Percentiles rank a stretch among this genome's conserved stretches.
phyloP scores from a whole-genome alignment of 2,888 invertebrate species.

The Epinotia demarniana region DNA sequence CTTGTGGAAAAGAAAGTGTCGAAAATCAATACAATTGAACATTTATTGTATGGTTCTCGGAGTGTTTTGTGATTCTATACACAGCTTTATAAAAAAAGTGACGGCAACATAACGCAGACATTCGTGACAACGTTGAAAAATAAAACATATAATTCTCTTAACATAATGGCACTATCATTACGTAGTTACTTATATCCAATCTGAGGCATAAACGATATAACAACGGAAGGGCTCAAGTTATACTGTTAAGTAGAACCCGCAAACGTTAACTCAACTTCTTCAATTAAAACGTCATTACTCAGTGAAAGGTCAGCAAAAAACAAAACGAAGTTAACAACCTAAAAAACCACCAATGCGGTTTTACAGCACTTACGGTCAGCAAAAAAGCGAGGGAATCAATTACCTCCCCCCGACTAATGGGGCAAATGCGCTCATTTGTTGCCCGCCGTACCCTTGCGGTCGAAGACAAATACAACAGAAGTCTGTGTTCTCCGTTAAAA shows the following conservation, averaged over 20 bases:
- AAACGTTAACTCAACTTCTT: conserved; percentile 7
- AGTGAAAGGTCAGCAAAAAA: conserved; percentile 43
- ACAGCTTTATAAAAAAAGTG: too few species aligned
- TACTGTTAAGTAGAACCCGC: neutral
- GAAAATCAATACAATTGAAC: too few species aligned
- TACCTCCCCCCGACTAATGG: conserved; percentile 45
- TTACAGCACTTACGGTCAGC: conserved; percentile 45
- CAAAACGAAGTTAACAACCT: conserved; percentile 27
- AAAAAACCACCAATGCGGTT: conserved; percentile 44
- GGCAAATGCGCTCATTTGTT: conserved; percentile 45
- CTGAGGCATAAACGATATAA: neutral
- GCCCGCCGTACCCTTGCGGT: conserved; percentile 39
- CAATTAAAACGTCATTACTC: conserved; percentile 34
- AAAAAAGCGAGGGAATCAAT: conserved; percentile 47
- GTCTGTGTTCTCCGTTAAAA: conserved; percentile 28
- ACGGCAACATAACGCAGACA: too few species aligned
- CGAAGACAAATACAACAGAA: conserved; percentile 37
- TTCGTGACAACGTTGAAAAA: neutral
- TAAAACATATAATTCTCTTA: neutral
- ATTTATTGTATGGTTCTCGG: too few species aligned
- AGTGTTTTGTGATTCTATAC: too few species aligned
- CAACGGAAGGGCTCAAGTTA: neutral
- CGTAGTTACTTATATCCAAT: neutral
- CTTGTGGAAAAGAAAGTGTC: too few species aligned
- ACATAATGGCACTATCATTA: neutral